Evolutionary conservation across 92 coral and sea anemone species (phyloP).

Genomic region (Desmophyllum pertusum): DNA sequence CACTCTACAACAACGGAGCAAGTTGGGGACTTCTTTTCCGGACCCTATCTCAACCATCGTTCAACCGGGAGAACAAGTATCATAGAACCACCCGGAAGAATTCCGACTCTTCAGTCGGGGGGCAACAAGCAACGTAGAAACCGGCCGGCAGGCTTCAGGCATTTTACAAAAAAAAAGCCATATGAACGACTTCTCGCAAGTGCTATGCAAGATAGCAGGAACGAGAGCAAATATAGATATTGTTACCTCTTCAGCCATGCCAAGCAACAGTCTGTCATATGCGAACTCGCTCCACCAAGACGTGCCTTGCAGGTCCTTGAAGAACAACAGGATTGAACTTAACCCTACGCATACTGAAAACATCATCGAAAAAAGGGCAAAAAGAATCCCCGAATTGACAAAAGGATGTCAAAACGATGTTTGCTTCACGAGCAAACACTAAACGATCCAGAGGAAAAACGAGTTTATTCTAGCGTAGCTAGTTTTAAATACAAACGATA

Average conservation of each 20-base stretch:
- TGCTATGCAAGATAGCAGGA: not conserved
- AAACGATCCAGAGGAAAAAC: too few relatives aligned
- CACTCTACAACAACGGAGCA: too few relatives aligned
- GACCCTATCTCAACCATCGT: not conserved
- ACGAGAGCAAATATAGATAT: not conserved
- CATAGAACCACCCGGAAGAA: not conserved
- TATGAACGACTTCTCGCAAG: not conserved
- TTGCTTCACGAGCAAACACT: too few relatives aligned
- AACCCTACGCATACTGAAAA: not conserved
- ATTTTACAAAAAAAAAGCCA: not conserved
- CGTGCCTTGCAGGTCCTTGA: slow-evolving; percentile 43
- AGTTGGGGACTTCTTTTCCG: not conserved
- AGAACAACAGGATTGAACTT: not conserved
- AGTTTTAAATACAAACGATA: too few relatives aligned
- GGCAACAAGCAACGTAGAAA: too few relatives aligned
- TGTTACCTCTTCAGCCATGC: slow-evolving; percentile 64
- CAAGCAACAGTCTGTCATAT: slow-evolving; percentile 58
- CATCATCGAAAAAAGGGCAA: too few relatives aligned
- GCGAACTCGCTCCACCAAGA: slow-evolving; percentile 59
- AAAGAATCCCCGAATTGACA: too few relatives aligned
- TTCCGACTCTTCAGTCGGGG: not conserved
- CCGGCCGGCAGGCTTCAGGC: too few relatives aligned
- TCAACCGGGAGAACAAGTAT: not conserved
- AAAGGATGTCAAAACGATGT: too few relatives aligned
- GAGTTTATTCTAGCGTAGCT: too few relatives aligned